Conservation (phyloP, 2,888 invertebrate genomes). For the Mycalesis mineus region DNA sequence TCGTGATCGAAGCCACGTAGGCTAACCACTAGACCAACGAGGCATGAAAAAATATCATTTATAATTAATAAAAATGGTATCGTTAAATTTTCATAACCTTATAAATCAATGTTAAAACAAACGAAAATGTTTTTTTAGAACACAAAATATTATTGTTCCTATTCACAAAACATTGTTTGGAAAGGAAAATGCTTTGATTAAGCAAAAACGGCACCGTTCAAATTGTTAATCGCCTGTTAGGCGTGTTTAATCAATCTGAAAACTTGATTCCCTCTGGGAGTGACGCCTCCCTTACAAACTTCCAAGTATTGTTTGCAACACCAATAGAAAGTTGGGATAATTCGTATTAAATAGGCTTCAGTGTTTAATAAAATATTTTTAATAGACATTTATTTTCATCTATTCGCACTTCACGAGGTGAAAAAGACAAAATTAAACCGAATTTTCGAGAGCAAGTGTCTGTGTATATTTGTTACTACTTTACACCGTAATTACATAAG, state of each 20-base stretch:
- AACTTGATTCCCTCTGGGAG: constrained; percentile 9
- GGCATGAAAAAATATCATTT: too few species aligned
- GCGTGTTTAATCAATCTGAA: constrained; percentile 9
- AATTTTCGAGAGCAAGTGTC: too few species aligned
- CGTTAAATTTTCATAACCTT: too few species aligned
- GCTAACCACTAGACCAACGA: too few species aligned
- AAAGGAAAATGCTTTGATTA: background rate
- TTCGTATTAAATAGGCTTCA: background rate
- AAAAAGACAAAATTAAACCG: too few species aligned
- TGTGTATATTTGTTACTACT: too few species aligned
- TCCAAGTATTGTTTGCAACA: constrained; percentile 8
- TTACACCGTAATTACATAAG: too few species aligned
- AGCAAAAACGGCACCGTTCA: constrained; percentile 4
- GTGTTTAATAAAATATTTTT: background rate
- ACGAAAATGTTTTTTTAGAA: background rate
- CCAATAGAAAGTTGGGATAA: background rate
- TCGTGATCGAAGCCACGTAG: too few species aligned
- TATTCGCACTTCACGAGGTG: too few species aligned
- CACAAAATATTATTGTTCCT: constrained; percentile 15
- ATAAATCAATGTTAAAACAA: too few species aligned
- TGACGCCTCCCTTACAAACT: constrained; percentile 15
- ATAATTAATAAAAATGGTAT: too few species aligned
- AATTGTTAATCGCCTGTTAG: constrained; percentile 20
- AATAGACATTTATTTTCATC: too few species aligned
- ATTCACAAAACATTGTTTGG: background rate